phyloP scores from a whole-genome alignment of 2,113 vertebrate species.

The Micronycteris hirsuta region DNA sequence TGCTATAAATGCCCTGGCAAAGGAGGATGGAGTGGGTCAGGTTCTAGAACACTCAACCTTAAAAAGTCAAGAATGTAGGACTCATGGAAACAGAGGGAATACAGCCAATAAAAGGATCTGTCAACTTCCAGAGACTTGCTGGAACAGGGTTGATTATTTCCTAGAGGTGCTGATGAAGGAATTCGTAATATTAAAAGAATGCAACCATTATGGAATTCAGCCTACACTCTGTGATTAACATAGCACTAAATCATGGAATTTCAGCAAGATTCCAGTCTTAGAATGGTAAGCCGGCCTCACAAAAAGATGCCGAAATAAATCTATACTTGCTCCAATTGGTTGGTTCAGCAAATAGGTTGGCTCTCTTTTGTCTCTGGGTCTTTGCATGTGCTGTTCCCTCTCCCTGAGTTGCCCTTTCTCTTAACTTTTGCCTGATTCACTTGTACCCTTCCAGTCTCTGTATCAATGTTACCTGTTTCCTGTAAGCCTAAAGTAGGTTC shows the following conservation, averaged over 20 bases:
- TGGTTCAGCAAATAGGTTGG: not conserved
- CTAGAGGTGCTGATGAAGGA: constrained; percentile 50
- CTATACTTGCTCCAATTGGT: not conserved
- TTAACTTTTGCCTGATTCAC: not conserved
- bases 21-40: not conserved
- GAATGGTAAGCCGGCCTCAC: not conserved
- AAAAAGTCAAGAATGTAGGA: constrained; percentile 20
- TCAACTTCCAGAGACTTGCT: not conserved
- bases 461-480: not conserved
- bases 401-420: not conserved
- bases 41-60: constrained; percentile 11
- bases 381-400: not conserved
- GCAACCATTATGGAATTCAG: constrained; percentile 27
- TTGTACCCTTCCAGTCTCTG: not conserved
- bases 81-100: not conserved
- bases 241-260: constrained; percentile 18
- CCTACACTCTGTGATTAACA: constrained; percentile 13
- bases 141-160: constrained; percentile 35
- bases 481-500: not conserved
- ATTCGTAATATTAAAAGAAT: constrained; percentile 57
- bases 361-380: not conserved
- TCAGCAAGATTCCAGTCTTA: not conserved
- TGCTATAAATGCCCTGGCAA: not conserved
- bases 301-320: not conserved
- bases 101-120: not conserved